Percentiles rank a stretch among this genome's conserved stretches.
These are phyloP conservation scores for Sarcophilus harrisii DNA, from an alignment of 2,797 vertebrate genomes.

Conservation along the genomic window DNA sequence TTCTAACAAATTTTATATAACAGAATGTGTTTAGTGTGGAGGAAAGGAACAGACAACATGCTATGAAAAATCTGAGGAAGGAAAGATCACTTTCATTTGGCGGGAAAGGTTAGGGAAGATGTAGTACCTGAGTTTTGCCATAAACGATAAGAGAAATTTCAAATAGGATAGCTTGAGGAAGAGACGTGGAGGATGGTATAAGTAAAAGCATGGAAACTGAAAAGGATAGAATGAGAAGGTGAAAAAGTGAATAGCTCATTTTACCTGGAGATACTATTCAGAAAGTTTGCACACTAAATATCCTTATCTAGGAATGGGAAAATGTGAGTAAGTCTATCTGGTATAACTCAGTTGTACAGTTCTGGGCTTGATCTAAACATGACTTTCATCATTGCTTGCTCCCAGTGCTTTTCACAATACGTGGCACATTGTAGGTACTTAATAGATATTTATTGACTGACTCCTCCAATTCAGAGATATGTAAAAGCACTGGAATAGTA, in stretches of 20 bases:
- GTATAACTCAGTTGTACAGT: neutral
- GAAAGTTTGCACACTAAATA: neutral
- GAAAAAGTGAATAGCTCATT: neutral
- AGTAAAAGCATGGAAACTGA: neutral
- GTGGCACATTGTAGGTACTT: neutral
- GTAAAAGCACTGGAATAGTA: neutral
- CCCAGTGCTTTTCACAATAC: neutral
- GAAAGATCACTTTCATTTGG: neutral
- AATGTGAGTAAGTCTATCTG: neutral
- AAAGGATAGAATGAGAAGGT: neutral
- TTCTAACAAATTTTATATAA: neutral
- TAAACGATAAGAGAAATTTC: neutral
- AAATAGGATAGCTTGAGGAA: neutral
- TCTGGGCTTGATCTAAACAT: neutral
- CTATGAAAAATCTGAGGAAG: neutral
- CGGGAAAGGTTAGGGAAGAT: neutral
- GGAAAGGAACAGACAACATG: neutral
- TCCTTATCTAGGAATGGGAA: neutral
- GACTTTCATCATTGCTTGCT: neutral
- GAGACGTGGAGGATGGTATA: neutral
- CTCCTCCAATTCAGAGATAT: neutral
- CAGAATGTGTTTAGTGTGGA: neutral
- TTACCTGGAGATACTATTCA: neutral
- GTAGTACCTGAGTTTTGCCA: neutral
- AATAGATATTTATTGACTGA: neutral